Conservation (phyloP, 2,888 invertebrate genomes). For the Heliconius erato region DNA sequence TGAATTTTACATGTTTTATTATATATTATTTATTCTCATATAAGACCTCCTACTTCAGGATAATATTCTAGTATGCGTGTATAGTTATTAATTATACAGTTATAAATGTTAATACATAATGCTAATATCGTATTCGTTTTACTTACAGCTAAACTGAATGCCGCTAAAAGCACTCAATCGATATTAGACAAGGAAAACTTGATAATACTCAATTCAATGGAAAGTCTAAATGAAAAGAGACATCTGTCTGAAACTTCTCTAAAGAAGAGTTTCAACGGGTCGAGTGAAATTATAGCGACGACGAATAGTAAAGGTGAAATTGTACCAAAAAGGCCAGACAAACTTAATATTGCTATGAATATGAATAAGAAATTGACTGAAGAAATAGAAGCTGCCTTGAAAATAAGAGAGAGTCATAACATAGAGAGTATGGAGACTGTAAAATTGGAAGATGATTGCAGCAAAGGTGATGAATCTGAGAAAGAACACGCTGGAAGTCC, state of each 20-base stretch:
- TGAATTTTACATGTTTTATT: not conserved
- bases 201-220: constrained; percentile 74
- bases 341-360: constrained; percentile 78
- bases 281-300: constrained; percentile 80
- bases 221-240: constrained; percentile 78
- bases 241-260: constrained; percentile 73
- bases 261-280: constrained; percentile 75
- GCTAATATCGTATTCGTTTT: constrained; percentile 14
- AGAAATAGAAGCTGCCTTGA: constrained; percentile 80
- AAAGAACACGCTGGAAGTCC: constrained; percentile 92
- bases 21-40: not conserved
- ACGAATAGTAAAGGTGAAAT: constrained; percentile 82
- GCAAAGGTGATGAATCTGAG: constrained; percentile 71
- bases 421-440: constrained; percentile 83
- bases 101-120: not conserved
- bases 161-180: constrained; percentile 80
- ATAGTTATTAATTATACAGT: not conserved
- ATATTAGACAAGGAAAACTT: constrained; percentile 81
- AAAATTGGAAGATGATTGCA: constrained; percentile 76
- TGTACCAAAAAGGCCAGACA: constrained; percentile 81
- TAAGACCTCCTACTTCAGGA: not conserved
- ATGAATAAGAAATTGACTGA: constrained; percentile 83
- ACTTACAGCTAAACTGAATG: constrained; percentile 76
- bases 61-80: not conserved
- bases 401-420: constrained; percentile 72